A percentile compares a stretch with the other conserved stretches of the same genome.
These are phyloP conservation scores for Brachirus orientalis DNA, from an alignment of 2,113 vertebrate species.

Conservation along the genomic window DNA sequence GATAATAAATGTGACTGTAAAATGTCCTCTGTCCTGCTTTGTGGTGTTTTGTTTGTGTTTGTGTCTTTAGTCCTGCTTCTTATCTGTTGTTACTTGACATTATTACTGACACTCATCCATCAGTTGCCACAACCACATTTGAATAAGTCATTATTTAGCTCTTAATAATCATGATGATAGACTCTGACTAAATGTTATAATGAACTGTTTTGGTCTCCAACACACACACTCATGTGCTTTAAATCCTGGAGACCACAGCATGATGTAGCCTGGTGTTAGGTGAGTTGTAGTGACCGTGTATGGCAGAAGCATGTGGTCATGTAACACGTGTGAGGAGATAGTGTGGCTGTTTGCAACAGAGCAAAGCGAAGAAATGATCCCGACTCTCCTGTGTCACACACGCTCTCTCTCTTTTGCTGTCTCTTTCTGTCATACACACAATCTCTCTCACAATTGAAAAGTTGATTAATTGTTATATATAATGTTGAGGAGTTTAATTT, in stretches of 20 bases:
- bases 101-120: background rate
- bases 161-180: conserved; percentile 24
- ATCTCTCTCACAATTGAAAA: too few relatives aligned
- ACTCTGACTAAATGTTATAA: conserved; percentile 9
- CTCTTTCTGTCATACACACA: too few relatives aligned
- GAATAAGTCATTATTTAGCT: conserved; percentile 42
- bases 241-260: background rate
- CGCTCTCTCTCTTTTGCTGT: background rate
- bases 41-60: too few relatives aligned
- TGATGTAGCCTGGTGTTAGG: background rate
- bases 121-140: conserved; percentile 19
- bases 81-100: too few relatives aligned
- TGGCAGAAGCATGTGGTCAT: conserved; percentile 13
- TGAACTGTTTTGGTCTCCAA: background rate
- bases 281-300: background rate
- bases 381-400: too few relatives aligned
- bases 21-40: too few relatives aligned
- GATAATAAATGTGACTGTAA: background rate
- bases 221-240: background rate
- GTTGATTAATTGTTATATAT: too few relatives aligned
- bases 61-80: too few relatives aligned
- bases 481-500: background rate
- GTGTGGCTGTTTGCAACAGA: too few relatives aligned
- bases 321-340: conserved; percentile 22
- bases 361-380: too few relatives aligned